Conservation (phyloP, 2,113 vertebrate species). For the Pithys albifrons region DNA sequence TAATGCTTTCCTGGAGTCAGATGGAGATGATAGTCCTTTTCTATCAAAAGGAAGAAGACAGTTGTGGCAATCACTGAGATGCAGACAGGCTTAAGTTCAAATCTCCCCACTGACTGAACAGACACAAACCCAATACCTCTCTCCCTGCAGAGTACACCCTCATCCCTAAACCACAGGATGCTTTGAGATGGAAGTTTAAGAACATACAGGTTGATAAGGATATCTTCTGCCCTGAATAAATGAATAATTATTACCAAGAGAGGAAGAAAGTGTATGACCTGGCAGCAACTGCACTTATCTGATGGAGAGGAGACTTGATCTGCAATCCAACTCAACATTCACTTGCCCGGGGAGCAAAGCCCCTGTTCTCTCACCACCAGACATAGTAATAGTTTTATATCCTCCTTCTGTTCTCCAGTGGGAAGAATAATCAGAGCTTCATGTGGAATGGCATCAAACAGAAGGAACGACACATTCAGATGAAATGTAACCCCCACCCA, state of each 20-base stretch:
- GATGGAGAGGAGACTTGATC: not conserved
- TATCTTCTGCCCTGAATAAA: not conserved
- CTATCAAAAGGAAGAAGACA: not conserved
- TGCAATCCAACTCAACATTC: not conserved
- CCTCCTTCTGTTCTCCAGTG: not conserved
- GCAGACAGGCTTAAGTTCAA: not conserved
- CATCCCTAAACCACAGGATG: not conserved
- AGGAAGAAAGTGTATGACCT: not conserved
- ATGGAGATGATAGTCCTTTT: not conserved
- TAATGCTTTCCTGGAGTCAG: not conserved
- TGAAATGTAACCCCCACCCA: not conserved
- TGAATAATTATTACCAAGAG: not conserved
- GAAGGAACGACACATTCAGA: not conserved
- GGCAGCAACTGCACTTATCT: constrained; percentile 16
- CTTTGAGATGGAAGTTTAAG: not conserved
- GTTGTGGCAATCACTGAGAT: not conserved
- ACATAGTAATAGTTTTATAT: not conserved
- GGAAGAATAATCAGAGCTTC: constrained; percentile 3
- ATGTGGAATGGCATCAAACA: not conserved
- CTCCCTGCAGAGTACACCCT: not conserved
- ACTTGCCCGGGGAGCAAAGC: not conserved
- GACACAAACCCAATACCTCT: not conserved
- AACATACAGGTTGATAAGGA: not conserved
- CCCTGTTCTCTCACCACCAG: not conserved
- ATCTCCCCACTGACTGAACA: not conserved